These are phyloP conservation scores for Drosophila novamexicana DNA, from an alignment of 1,140 invertebrate genomes.

Conservation along the genomic window DNA sequence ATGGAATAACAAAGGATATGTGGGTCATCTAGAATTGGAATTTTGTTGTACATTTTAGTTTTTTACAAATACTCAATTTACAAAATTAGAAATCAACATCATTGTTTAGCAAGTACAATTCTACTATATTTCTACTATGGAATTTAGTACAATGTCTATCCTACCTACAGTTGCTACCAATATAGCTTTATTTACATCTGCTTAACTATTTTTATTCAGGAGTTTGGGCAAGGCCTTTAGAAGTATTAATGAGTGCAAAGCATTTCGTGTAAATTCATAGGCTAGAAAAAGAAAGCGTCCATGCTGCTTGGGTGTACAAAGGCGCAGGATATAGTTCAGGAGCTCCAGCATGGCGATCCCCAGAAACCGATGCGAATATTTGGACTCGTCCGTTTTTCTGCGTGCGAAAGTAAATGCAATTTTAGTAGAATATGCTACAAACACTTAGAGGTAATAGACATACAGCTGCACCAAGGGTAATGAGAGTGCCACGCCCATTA, in stretches of 20 bases:
- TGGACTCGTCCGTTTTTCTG: conserved; percentile 10
- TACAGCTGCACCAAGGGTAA: conserved; percentile 56
- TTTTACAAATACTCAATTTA: too few species aligned
- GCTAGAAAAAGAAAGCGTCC: conserved; percentile 61
- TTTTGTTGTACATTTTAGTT: too few species aligned
- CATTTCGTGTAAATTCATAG: conserved; percentile 62
- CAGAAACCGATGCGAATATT: conserved; percentile 34
- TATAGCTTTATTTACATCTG: too few species aligned
- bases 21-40: too few species aligned
- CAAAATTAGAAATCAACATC: too few species aligned
- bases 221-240: conserved; percentile 38
- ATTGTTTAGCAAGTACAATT: too few species aligned
- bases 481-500: conserved; percentile 70
- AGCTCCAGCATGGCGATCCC: conserved; percentile 46
- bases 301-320: conserved; percentile 56
- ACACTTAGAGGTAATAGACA: not conserved
- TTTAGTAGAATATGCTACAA: not conserved
- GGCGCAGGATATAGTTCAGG: conserved; percentile 45
- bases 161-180: too few species aligned
- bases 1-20: too few species aligned
- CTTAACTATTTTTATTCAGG: not conserved
- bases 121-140: too few species aligned
- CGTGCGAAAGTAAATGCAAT: not conserved
- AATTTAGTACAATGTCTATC: too few species aligned
- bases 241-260: conserved; percentile 42